A percentile compares a stretch with the other conserved stretches of the same genome.
Evolutionary conservation across 1,140 invertebrate species (phyloP).

Genomic region (Olivierus martensii): DNA sequence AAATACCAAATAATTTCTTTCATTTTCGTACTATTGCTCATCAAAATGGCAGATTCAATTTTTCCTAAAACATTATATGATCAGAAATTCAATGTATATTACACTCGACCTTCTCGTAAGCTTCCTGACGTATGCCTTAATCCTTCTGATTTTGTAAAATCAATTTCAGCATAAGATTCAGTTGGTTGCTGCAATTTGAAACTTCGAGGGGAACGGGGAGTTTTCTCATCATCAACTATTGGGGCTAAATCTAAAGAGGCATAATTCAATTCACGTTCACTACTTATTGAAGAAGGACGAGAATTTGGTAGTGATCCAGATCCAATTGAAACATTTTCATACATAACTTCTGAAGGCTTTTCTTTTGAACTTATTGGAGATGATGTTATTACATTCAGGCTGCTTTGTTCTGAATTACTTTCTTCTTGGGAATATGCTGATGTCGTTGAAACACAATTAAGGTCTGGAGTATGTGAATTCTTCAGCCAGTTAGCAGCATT

Average conservation of each 20-base stretch:
- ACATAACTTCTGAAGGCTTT: not conserved
- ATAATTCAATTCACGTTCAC: constrained; percentile 41
- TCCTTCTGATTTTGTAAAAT: constrained; percentile 17
- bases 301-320: constrained; percentile 13
- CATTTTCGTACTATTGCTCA: too few species aligned
- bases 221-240: not conserved
- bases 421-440: constrained; percentile 10
- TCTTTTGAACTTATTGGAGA: not conserved
- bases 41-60: too few species aligned
- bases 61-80: too few species aligned
- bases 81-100: not conserved
- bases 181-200: not conserved
- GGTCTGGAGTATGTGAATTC: not conserved
- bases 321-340: constrained; percentile 11
- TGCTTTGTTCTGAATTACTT: constrained; percentile 10
- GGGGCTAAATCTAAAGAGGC: constrained; percentile 47
- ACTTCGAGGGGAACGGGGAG: not conserved
- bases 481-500: not conserved
- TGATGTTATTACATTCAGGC: constrained; percentile 1
- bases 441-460: not conserved
- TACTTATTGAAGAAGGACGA: constrained; percentile 33
- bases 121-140: constrained; percentile 11
- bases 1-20: too few species aligned
- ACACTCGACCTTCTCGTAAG: constrained; percentile 13
- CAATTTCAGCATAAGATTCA: constrained; percentile 13